Evolutionary conservation across 2,113 vertebrate species (phyloP), one percentile per base, ranked within the genome.

Genomic region (Cyanoramphus novaezelandiae): DNA sequence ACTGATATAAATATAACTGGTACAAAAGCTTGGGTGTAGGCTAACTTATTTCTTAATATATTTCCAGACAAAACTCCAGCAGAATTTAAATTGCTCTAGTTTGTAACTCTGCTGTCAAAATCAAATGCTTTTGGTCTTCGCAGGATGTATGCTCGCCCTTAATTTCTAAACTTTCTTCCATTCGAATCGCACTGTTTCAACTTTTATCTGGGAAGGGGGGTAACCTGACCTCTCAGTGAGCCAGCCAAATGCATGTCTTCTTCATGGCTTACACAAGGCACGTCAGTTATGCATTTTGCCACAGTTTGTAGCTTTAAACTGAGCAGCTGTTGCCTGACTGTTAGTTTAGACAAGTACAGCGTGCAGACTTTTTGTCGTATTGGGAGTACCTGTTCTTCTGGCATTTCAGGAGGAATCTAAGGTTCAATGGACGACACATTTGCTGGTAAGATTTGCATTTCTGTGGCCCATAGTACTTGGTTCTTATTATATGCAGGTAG

Each of bases 321-420:
- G 95, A 96, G 97, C 98, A 98, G 97, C 97, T 98, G 98, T 96
- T 95, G 88, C 95, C 96, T 97, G 94, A 94, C 97, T 96, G 92
- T 97, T 97, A 98, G 97, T 97, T 98, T 96, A 94, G 98, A 98
- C 98, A 96, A 98, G 98, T 97, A 97, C 95, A 97, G 93, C 31
- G 78, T 68, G 49, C 95, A 87, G 88, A 80, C 96, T 77, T 96
- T 88, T 77, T 80, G 94, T 94, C 95, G 77, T 68, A 50, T 62
- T 95, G 82, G 60, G 94, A 92, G 88, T 97, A 98, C 97, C 98
- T 97, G 96, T 79, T 96, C 92, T 89, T 96, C 90, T 95, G 87
- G 63, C 60, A 37, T 91, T 96, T 94, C 72, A 60, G 76, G 87
- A 92, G 92, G 77, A 96, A 90, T 69, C 55, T 80, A 41, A 87